Percentiles rank a stretch among this genome's conserved stretches.
These are phyloP conservation scores for Lasioglossum baleicum DNA, from an alignment of 1,140 invertebrate genomes.

Conservation along the genomic window DNA sequence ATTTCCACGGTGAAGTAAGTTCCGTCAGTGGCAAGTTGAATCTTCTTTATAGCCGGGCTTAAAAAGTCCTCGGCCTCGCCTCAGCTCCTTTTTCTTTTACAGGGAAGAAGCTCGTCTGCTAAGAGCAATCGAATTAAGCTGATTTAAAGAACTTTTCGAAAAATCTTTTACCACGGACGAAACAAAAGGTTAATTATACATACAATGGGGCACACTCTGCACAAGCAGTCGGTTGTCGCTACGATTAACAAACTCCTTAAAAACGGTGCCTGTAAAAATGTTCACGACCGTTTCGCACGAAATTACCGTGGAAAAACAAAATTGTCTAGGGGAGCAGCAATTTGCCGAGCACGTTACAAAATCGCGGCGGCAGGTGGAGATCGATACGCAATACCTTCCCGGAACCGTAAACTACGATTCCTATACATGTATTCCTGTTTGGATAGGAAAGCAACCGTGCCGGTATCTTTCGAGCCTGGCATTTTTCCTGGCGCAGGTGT, in stretches of 20 bases:
- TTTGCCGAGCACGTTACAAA: slow-evolving; percentile 23
- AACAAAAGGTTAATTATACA: not conserved
- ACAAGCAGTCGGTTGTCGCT: not conserved
- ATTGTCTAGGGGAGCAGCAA: slow-evolving; percentile 36
- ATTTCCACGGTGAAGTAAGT: slow-evolving; percentile 2
- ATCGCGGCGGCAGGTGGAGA: slow-evolving; percentile 45
- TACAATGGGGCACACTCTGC: not conserved
- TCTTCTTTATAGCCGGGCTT: slow-evolving; percentile 1
- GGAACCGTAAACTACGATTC: slow-evolving; percentile 39
- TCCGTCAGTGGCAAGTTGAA: not conserved
- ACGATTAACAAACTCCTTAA: not conserved
- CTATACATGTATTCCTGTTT: slow-evolving; percentile 18
- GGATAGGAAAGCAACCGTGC: slow-evolving; percentile 30
- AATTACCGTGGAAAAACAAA: slow-evolving; percentile 36
- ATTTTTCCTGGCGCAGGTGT: not conserved
- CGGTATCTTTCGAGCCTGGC: no score
- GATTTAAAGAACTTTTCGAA: not conserved
- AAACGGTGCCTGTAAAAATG: slow-evolving; percentile 18
- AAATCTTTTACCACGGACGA: not conserved
- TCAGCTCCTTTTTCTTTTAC: not conserved
- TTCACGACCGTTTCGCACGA: slow-evolving; percentile 12
- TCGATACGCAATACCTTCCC: slow-evolving; percentile 30
- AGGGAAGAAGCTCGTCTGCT: not conserved
- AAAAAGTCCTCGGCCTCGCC: not conserved
- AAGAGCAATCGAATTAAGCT: not conserved